Evolutionary conservation across 2,113 vertebrate species (phyloP), one percentile per base, ranked within the genome.

Genomic region (Jaculus jaculus): DNA sequence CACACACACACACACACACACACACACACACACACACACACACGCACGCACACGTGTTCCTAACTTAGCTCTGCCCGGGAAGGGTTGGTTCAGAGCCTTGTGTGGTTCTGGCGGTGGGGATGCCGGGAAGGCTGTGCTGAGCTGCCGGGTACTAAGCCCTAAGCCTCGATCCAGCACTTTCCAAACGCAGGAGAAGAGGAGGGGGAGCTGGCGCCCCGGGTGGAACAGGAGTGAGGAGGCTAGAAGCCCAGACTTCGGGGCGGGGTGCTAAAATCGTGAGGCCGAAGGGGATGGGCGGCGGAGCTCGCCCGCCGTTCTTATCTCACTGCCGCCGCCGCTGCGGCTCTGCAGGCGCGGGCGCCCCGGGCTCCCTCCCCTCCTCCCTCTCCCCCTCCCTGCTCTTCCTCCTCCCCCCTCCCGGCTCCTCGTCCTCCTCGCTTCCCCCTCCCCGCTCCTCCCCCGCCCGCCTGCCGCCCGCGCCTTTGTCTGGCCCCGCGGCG

Each of bases 401-500:
- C 61, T 90, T 79, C 89, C 93, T 91, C 2, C 54, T 63, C 4
- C 42, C 28, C 21, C 66, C 51, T 47, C n/a, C 7, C 84, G 30
- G 1, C 69, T 60, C 20, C 66, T 95, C 92, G 24, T 66, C 79
- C 83, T 79, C 39, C 95, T 61, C 84, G 54, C 90, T 78, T 88
- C 90, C 90, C 2, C 32, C 77, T 12, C 75, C 42, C 42, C 8
- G 42, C n/a, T 32, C 78, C 73, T 54, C 54, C 17, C 32, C 77
- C 92, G 63, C 81, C 92, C 91, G 90, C 80, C 95, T 39, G 69
- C 94, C 74, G 81, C 95, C 95, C 84, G 89, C 91, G 93, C 96
- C 96, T 96, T 95, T 95, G 96, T 96, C 95, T 96, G 71, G 97
- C 95, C 96, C 90, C 61, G 93, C 92, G 80, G 95, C 91, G 95